Evolutionary conservation across 1,140 invertebrate genomes (phyloP).

Genomic region (Maconellicoccus hirsutus): DNA sequence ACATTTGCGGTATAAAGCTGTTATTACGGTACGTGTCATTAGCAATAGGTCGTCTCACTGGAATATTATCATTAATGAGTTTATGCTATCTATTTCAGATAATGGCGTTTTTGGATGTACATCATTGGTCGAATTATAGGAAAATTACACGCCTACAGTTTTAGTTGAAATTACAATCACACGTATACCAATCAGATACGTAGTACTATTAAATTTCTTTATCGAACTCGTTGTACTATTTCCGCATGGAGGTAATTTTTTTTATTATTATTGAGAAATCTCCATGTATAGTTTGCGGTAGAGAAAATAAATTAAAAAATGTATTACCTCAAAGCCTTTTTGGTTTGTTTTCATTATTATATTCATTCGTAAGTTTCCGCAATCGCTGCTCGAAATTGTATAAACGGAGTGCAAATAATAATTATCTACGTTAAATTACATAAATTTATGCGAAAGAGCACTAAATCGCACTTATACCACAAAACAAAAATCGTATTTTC

Average conservation of each 20-base stretch:
- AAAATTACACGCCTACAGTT: constrained; percentile 12
- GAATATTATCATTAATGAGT: constrained; percentile 13
- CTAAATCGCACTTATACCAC: background rate
- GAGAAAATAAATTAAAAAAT: background rate
- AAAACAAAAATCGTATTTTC: background rate
- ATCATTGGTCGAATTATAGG: constrained; percentile 2
- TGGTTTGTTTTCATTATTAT: background rate
- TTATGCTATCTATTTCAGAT: constrained; percentile 19
- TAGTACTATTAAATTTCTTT: no score
- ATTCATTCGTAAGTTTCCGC: background rate
- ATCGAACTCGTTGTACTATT: no score
- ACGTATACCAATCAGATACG: background rate
- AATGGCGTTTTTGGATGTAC: constrained; percentile 15
- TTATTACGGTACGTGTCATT: constrained; percentile 18
- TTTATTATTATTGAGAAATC: background rate
- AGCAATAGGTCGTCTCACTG: background rate
- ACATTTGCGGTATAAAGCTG: constrained; percentile 7
- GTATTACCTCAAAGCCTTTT: background rate
- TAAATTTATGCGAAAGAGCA: background rate
- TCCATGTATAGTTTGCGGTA: background rate
- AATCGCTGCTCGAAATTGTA: background rate
- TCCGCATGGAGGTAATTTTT: background rate
- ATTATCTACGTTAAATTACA: background rate
- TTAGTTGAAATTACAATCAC: background rate
- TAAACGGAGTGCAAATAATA: background rate